Percentiles rank a stretch among this genome's conserved stretches.
phyloP scores from a whole-genome alignment of 2,797 vertebrate species.

The Iguana delicatissima region DNA sequence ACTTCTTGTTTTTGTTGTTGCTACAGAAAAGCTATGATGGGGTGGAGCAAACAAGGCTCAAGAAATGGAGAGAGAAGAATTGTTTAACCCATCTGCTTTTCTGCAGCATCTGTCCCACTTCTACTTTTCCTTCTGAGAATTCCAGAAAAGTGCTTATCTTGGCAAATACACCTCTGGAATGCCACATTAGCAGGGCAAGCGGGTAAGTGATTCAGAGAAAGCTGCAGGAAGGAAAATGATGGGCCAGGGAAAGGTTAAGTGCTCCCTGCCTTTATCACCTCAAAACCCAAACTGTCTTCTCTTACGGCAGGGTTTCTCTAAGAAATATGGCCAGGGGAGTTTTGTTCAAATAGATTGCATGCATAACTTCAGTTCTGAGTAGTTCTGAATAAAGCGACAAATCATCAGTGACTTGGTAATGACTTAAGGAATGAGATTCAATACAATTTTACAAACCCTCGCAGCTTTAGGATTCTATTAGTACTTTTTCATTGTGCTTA shows the following conservation, averaged over 20 bases:
- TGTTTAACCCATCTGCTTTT: background rate
- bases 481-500: background rate
- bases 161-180: background rate
- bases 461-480: background rate
- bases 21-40: background rate
- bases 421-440: background rate
- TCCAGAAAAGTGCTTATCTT: background rate
- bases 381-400: background rate
- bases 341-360: background rate
- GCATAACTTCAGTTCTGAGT: background rate
- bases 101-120: background rate
- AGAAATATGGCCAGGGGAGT: background rate
- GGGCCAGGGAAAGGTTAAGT: background rate
- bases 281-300: background rate
- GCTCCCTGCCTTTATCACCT: background rate
- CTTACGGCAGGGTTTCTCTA: background rate
- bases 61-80: background rate
- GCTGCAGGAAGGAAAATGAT: background rate
- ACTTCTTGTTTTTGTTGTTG: background rate
- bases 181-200: background rate
- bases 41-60: too few relatives aligned
- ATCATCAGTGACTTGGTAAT: slow-evolving; percentile 1
- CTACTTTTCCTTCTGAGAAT: background rate
- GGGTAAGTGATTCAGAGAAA: background rate
- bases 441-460: background rate